phyloP scores from a whole-genome alignment of 2,888 invertebrate species.

The Dioctria rufipes region DNA sequence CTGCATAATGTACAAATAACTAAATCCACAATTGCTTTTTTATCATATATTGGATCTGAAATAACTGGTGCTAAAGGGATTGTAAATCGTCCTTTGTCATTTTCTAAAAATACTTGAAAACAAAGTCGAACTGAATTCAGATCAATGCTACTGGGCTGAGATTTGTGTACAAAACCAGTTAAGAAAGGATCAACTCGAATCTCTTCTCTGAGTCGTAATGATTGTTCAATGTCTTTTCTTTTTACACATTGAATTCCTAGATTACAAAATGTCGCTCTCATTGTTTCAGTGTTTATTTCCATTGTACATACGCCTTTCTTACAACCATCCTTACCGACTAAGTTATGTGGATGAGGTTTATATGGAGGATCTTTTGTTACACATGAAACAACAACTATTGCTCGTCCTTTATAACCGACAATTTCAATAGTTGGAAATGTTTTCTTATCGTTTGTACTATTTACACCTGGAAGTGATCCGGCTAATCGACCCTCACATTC shows the following conservation, averaged over 20 bases:
- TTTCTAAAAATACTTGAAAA: conserved; percentile 94
- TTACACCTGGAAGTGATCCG: conserved; percentile 94
- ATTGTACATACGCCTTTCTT: conserved; percentile 93
- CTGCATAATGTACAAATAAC: conserved; percentile 91
- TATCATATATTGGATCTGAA: conserved; percentile 94
- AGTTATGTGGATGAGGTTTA: conserved; percentile 78
- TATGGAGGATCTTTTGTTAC: conserved; percentile 93
- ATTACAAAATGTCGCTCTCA: conserved; percentile 89
- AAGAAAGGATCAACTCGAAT: conserved; percentile 91
- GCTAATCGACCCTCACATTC: conserved; percentile 97
- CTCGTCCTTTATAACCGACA: conserved; percentile 85
- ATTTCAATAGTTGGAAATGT: conserved; percentile 94
- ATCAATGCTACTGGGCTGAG: conserved; percentile 90
- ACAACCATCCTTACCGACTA: conserved; percentile 95
- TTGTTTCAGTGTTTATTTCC: conserved; percentile 81
- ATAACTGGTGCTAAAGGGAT: conserved; percentile 85
- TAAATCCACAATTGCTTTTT: conserved; percentile 96
- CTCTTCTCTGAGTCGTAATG: conserved; percentile 84
- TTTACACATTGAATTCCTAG: conserved; percentile 98
- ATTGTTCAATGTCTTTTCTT: conserved; percentile 91
- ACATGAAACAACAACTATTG: conserved; percentile 95
- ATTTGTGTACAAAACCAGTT: conserved; percentile 91
- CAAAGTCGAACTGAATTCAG: conserved; percentile 94
- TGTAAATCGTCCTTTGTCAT: conserved; percentile 79
- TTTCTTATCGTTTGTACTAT: conserved; percentile 91